Evolutionary conservation across 2,113 vertebrate species (phyloP).

Genomic region (Lipophrys pholis): DNA sequence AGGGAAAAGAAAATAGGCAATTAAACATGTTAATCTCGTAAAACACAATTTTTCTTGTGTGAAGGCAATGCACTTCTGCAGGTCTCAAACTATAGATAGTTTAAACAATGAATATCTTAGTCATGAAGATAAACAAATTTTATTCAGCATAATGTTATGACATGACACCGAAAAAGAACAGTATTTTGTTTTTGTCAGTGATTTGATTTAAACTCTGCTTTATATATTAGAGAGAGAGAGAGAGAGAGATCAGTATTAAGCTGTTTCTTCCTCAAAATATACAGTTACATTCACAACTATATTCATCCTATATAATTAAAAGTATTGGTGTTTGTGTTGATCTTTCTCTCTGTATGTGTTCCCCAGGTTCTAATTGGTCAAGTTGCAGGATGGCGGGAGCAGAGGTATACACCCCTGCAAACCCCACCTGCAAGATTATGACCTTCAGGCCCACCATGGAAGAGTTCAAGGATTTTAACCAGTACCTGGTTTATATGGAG

Average conservation of each 20-base stretch:
- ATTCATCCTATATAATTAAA: not conserved
- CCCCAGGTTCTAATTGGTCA: constrained; percentile 55
- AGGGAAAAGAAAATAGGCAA: not conserved
- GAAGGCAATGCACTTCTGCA: no score
- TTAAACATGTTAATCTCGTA: no score
- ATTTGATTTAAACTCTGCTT: no score
- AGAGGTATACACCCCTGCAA: constrained; percentile 84
- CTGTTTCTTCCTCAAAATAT: not conserved
- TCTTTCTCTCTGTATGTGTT: not conserved
- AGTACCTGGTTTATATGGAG: constrained; percentile 94
- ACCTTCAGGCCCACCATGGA: constrained; percentile 94
- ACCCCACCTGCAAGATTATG: constrained; percentile 96
- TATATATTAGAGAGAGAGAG: no score
- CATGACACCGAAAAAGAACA: no score
- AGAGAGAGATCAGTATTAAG: no score
- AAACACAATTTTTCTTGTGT: no score
- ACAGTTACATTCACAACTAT: not conserved
- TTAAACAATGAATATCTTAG: no score
- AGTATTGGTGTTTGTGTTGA: not conserved
- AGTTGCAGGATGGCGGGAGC: constrained; percentile 87
- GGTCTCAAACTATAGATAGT: no score
- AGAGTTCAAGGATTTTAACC: constrained; percentile 94
- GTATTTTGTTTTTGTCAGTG: no score
- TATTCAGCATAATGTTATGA: no score
- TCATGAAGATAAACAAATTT: no score